Evolutionary conservation across 2,797 vertebrate species (phyloP), one percentile per base, ranked within the genome.

Genomic region (Takifugu ocellatus): DNA sequence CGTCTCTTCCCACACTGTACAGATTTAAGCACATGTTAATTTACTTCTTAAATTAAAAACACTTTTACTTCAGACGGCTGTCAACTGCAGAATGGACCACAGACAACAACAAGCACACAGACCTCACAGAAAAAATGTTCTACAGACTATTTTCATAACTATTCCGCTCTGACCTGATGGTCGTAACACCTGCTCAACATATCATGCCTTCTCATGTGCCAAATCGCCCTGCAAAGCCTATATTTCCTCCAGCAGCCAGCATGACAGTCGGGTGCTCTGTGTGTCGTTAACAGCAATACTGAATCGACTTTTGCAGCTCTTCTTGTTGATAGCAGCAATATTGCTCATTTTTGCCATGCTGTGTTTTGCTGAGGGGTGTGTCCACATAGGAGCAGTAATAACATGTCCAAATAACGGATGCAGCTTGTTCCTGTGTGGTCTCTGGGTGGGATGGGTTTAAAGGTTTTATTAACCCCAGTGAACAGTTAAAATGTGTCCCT

Each of bases 141-240:
- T 16, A 45, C 44, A n/a, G 16, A n/a, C 44, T 21, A 7, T 46
- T 21, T 21, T 46, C 44, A 1, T 46, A 39, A 11, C 9, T 6
- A 16, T 17, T 43, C 42, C 42, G 12, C 42, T n/a, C 5, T n/a
- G 12, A 43, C 15, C 6, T 43, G 42, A n/a, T 12, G 42, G 11
- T 16, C n/a, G 6, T n/a, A 3, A 25, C 15, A 6, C 59, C 53
- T 39, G 51, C 45, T 51, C 15, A 26, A 79, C 77, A 66, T 81
- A 74, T 77, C 78, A 78, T 72, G 6, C 65, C 50, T 49, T 29
- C 51, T 61, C 57, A 56, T 77, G 85, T 88, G 87, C 87, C 87
- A 88, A 87, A 85, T 58, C 63, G 57, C 67, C 66, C 51, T 65
- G 58, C 5, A 7, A 55, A 46, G 16, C 2, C 9, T 49, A 29